A percentile compares a stretch with the other conserved stretches of the same genome.
Evolutionary conservation across 2,888 invertebrate species (phyloP).

Genomic region (Laspeyria flexula): DNA sequence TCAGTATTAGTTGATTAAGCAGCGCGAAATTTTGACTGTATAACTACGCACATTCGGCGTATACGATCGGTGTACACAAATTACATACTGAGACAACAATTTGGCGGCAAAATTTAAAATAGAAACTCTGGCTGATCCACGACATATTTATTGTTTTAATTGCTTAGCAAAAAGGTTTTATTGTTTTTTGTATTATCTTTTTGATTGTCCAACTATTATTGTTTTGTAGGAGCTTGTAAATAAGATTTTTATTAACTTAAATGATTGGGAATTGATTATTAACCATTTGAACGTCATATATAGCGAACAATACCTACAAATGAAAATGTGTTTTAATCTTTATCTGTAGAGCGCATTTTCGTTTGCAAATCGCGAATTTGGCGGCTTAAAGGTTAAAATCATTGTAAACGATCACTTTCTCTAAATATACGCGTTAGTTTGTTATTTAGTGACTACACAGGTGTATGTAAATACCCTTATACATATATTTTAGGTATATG

Average conservation of each 20-base stretch:
- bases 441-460: constrained; percentile 81
- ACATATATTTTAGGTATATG: constrained; percentile 66
- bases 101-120: constrained; percentile 16
- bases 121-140: constrained; percentile 46
- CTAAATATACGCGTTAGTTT: constrained; percentile 73
- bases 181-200: constrained; percentile 60
- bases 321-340: constrained; percentile 27
- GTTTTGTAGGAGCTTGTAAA: constrained; percentile 76
- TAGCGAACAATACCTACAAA: too few species aligned
- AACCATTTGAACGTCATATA: too few species aligned
- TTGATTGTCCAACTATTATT: constrained; percentile 51
- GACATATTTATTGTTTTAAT: constrained; percentile 70
- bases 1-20: constrained; percentile 83
- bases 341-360: too few species aligned
- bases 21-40: constrained; percentile 63
- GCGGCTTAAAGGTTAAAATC: too few species aligned
- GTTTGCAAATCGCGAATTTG: too few species aligned
- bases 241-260: constrained; percentile 82
- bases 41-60: constrained; percentile 66
- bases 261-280: constrained; percentile 38
- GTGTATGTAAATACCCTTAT: constrained; percentile 68
- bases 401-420: constrained; percentile 52
- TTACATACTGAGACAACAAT: constrained; percentile 32
- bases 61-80: constrained; percentile 39
- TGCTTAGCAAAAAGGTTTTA: constrained; percentile 76